Conservation (phyloP, 2,113 vertebrate genomes). For the Verasper variegatus region DNA sequence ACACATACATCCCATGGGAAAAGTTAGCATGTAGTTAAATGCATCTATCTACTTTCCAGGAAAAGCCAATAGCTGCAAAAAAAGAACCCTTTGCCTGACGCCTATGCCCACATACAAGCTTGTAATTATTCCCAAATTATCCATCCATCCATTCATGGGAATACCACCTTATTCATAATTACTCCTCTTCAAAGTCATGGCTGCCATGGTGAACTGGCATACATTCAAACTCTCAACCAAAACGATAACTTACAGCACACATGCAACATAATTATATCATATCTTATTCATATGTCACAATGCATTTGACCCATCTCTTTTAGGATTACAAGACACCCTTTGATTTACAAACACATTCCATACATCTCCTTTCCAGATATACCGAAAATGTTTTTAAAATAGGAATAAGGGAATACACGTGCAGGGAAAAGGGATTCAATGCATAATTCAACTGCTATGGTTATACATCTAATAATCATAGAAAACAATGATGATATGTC, state of each 20-base stretch:
- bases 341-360: neutral
- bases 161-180: neutral
- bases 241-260: neutral
- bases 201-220: neutral
- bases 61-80: neutral
- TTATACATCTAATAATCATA: conserved; percentile 1
- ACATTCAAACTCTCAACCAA: neutral
- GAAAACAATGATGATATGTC: neutral
- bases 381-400: too few species aligned
- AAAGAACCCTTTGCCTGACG: neutral
- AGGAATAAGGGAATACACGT: too few species aligned
- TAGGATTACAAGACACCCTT: too few species aligned
- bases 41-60: conserved; percentile 1
- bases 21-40: neutral
- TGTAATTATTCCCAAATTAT: conserved; percentile 24
- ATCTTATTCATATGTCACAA: neutral
- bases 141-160: neutral
- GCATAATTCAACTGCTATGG: neutral
- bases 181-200: conserved; percentile 1
- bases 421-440: too few species aligned
- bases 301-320: neutral
- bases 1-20: conserved; percentile 14
- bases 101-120: neutral
- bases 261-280: neutral
- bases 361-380: neutral